Conservation (phyloP, 2,888 invertebrate genomes). For the Timandra comae region DNA sequence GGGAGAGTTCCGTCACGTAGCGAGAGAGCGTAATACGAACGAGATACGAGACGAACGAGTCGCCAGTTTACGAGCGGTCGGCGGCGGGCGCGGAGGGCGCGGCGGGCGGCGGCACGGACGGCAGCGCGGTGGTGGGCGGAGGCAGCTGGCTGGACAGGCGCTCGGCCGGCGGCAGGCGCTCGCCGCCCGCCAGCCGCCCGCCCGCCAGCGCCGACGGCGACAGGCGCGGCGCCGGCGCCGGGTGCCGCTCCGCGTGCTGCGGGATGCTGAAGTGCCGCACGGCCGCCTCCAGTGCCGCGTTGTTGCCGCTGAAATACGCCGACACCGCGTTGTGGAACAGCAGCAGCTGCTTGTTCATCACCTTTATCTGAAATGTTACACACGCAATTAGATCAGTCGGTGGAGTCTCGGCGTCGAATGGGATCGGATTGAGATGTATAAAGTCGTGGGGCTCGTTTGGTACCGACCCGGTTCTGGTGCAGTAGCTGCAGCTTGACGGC, state of each 20-base stretch:
- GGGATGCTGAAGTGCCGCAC: slow-evolving; percentile 94
- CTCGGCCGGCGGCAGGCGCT: slow-evolving; percentile 6
- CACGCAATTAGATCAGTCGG: background rate
- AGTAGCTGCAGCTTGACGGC: slow-evolving; percentile 96
- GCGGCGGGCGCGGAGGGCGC: slow-evolving; percentile 5
- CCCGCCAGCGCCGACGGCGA: slow-evolving; percentile 10
- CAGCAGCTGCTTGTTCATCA: slow-evolving; percentile 98
- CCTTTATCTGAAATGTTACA: slow-evolving; percentile 87
- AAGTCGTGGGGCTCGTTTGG: no score
- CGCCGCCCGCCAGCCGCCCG: slow-evolving; percentile 3
- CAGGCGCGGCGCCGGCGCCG: slow-evolving; percentile 16
- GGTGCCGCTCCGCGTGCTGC: slow-evolving; percentile 13
- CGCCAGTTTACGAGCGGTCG: no score
- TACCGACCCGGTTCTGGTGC: slow-evolving; percentile 94
- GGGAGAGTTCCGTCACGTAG: no score
- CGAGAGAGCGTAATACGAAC: no score
- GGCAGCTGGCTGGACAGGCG: slow-evolving; percentile 9
- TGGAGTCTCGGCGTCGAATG: background rate
- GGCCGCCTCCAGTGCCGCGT: slow-evolving; percentile 93
- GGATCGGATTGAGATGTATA: no score
- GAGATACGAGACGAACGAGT: no score
- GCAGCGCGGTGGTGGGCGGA: slow-evolving; percentile 7
- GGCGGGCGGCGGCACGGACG: slow-evolving; percentile 2
- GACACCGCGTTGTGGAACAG: slow-evolving; percentile 97
- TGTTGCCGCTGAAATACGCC: slow-evolving; percentile 98